phyloP scores from a whole-genome alignment of 2,113 vertebrate genomes.

The Anser cygnoides region DNA sequence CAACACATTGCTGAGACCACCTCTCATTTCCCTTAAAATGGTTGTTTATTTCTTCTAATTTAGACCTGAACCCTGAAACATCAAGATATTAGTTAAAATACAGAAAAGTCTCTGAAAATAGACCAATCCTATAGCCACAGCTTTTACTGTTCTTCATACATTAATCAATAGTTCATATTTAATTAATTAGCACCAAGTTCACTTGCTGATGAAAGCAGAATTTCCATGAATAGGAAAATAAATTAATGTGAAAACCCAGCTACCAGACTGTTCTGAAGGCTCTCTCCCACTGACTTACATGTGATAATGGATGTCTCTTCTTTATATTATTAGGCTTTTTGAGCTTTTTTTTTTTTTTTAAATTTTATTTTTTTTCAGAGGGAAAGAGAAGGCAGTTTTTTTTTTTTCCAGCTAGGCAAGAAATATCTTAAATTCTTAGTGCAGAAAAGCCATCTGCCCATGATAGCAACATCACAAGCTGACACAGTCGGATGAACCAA shows the following conservation, averaged over 20 bases:
- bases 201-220: conserved; percentile 62
- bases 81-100: conserved; percentile 40
- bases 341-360: neutral
- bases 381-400: neutral
- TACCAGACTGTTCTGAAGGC: conserved; percentile 25
- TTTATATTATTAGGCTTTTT: conserved; percentile 23
- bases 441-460: neutral
- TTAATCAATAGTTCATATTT: conserved; percentile 68
- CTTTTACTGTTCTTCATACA: conserved; percentile 53
- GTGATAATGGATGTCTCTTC: conserved; percentile 36
- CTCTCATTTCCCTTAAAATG: neutral
- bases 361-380: conserved; percentile 30
- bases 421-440: neutral
- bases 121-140: conserved; percentile 25
- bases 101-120: conserved; percentile 54
- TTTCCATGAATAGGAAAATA: conserved; percentile 52
- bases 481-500: neutral
- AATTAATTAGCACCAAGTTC: conserved; percentile 65
- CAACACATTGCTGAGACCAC: neutral
- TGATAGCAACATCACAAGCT: neutral
- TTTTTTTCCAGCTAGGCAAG: neutral
- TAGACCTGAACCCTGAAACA: neutral
- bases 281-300: conserved; percentile 9
- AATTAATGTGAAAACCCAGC: conserved; percentile 37
- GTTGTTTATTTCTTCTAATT: conserved; percentile 4